These are phyloP conservation scores for Nerophis ophidion DNA, from an alignment of 2,113 vertebrate species.

Conservation along the genomic window DNA sequence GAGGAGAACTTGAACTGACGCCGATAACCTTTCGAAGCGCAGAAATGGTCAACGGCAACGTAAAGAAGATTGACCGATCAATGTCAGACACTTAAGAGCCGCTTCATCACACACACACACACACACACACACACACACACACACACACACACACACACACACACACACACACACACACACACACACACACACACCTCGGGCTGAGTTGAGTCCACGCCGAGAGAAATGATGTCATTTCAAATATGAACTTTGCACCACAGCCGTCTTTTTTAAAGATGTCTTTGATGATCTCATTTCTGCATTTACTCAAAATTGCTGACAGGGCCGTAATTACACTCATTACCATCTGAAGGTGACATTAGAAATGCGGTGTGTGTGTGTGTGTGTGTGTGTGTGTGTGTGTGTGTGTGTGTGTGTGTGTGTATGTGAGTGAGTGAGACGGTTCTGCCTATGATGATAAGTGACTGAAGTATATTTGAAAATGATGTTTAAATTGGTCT, in stretches of 20 bases:
- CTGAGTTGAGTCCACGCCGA: too few relatives aligned
- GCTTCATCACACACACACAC: not conserved
- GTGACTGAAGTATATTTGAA: too few relatives aligned
- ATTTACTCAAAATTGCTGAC: constrained; percentile 6
- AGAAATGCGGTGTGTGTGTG: not conserved
- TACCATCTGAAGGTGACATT: constrained; percentile 3
- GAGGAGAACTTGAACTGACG: not conserved
- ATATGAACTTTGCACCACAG: too few relatives aligned
- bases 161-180: constrained; percentile 1
- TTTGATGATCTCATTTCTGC: constrained; percentile 2
- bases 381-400: constrained; percentile 3
- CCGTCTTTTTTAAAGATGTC: not conserved
- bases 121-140: constrained; percentile 1
- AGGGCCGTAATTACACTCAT: not conserved
- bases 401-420: not conserved
- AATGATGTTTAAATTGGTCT: too few relatives aligned
- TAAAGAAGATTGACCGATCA: not conserved
- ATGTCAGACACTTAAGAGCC: not conserved
- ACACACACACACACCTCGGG: not conserved
- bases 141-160: constrained; percentile 1
- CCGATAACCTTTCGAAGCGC: not conserved
- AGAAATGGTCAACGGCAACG: not conserved
- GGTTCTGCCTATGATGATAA: not conserved
- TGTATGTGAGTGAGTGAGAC: too few relatives aligned
- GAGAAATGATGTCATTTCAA: too few relatives aligned